phyloP scores from a whole-genome alignment of 2,113 vertebrate species.

The Pygoscelis adeliae region DNA sequence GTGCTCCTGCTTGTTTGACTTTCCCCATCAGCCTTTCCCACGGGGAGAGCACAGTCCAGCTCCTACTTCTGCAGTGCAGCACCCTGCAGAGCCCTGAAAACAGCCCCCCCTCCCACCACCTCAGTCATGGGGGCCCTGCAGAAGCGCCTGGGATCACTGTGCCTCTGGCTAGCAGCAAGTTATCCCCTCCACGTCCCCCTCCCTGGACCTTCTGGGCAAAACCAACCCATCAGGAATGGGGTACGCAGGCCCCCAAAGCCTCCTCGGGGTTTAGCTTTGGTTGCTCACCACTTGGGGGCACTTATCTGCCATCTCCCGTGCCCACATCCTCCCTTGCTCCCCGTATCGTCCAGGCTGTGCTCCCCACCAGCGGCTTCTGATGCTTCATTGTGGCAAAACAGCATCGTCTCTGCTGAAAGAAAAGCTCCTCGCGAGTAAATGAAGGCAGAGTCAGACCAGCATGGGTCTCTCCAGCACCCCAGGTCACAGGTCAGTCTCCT shows the following conservation, averaged over 20 bases:
- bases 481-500: neutral
- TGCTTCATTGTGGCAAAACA: neutral
- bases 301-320: fast-evolving
- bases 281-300: neutral
- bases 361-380: neutral
- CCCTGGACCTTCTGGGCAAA: neutral
- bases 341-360: neutral
- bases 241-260: neutral
- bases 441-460: neutral
- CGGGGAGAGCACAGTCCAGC: no score
- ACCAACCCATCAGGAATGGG: neutral
- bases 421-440: neutral
- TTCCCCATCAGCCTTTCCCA: no score
- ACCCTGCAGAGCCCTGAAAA: no score
- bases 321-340: neutral
- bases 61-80: no score
- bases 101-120: no score
- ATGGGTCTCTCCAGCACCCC: neutral
- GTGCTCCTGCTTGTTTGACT: no score
- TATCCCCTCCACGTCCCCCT: no score
- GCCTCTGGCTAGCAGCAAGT: no score
- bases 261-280: neutral
- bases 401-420: neutral
- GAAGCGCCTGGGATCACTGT: no score
- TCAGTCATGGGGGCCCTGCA: no score